These are phyloP conservation scores for Phoenicopterus ruber DNA, from an alignment of 2,113 vertebrate species.

Conservation along the genomic window DNA sequence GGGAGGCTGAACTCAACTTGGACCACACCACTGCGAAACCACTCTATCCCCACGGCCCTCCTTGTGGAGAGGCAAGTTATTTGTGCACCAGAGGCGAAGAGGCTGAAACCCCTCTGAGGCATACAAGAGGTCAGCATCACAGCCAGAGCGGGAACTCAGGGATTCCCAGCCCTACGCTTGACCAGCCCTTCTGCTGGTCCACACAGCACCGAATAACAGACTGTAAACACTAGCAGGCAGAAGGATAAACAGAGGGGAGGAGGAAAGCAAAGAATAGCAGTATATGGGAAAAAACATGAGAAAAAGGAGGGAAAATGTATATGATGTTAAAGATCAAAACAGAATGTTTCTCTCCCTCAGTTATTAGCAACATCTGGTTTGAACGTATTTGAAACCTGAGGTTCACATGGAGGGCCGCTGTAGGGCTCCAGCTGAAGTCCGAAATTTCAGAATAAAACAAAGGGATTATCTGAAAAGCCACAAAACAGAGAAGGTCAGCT, in stretches of 20 bases:
- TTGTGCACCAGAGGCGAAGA: not conserved
- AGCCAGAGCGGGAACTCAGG: not conserved
- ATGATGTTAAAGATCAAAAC: not conserved
- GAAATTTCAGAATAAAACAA: slow-evolving; percentile 11
- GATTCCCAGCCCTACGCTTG: not conserved
- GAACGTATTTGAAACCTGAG: not conserved
- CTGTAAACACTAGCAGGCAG: not conserved
- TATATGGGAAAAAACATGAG: not conserved
- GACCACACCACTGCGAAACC: not conserved
- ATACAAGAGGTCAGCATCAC: not conserved
- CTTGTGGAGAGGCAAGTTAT: not conserved
- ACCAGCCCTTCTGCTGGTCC: not conserved
- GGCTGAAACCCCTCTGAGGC: rapidly evolving
- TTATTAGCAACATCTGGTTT: not conserved
- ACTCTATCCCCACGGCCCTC: rapidly evolving
- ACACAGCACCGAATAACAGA: not conserved
- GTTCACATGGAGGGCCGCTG: not conserved
- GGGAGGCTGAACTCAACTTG: not conserved
- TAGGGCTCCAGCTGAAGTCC: not conserved
- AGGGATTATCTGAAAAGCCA: not conserved
- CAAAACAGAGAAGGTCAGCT: not conserved
- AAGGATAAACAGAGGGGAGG: not conserved
- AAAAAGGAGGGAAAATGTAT: not conserved
- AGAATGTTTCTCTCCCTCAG: not conserved
- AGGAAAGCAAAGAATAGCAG: not conserved